phyloP scores from a whole-genome alignment of 2,888 invertebrate genomes.

The Thecocarcelia acutangulata region DNA sequence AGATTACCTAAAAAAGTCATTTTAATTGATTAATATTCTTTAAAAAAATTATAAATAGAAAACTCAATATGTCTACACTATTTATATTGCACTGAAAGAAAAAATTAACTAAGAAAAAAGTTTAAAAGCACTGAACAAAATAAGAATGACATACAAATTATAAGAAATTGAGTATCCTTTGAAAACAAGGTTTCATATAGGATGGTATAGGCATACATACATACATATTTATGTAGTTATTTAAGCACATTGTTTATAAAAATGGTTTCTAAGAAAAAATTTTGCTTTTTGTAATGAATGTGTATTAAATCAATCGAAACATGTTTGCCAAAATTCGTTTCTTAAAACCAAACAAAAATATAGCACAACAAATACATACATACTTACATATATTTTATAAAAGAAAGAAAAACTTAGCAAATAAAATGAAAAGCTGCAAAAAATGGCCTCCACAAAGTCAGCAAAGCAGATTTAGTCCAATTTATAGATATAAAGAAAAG shows the following conservation, averaged over 20 bases:
- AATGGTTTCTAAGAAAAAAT: constrained; percentile 41
- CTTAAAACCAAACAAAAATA: constrained; percentile 9
- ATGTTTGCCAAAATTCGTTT: constrained; percentile 23
- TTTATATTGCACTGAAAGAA: constrained; percentile 51
- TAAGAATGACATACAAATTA: constrained; percentile 39
- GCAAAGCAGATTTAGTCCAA: constrained; percentile 41
- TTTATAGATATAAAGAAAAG: constrained; percentile 20
- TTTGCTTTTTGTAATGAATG: not conserved
- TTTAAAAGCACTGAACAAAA: constrained; percentile 30
- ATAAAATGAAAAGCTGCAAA: constrained; percentile 6
- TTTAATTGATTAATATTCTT: constrained; percentile 27
- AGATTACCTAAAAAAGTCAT: constrained; percentile 24
- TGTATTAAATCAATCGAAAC: constrained; percentile 2
- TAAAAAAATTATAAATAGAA: constrained; percentile 18
- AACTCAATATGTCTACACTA: constrained; percentile 44
- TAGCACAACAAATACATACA: not conserved
- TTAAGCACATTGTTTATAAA: constrained; percentile 43
- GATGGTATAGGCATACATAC: constrained; percentile 29
- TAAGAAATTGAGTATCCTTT: constrained; percentile 55
- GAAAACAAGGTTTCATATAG: constrained; percentile 60
- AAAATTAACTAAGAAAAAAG: not conserved
- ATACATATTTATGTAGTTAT: constrained; percentile 13
- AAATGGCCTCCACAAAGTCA: constrained; percentile 32
- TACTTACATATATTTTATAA: constrained; percentile 1
- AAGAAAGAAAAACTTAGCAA: constrained; percentile 8